Conservation (phyloP, 2,113 vertebrate genomes). For the Rhizomys pruinosus region DNA sequence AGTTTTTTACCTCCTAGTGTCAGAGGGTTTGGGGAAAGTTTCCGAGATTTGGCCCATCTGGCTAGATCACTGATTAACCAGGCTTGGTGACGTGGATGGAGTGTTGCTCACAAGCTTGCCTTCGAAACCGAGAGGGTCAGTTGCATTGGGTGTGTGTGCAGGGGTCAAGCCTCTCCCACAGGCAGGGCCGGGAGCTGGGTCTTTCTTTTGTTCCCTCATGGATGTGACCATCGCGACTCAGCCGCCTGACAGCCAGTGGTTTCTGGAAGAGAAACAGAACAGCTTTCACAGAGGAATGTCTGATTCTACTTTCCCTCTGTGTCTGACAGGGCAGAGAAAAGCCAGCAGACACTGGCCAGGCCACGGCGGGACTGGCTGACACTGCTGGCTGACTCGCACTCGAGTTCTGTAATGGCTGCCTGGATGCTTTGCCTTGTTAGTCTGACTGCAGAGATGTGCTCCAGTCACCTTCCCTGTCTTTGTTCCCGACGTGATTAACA, state of each 20-base stretch:
- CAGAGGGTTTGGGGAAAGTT: background rate
- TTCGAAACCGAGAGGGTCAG: background rate
- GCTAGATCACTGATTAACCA: background rate
- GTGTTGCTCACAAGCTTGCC: rapidly evolving
- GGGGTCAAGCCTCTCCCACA: background rate
- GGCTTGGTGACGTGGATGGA: rapidly evolving
- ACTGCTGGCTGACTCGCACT: background rate
- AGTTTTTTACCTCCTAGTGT: background rate
- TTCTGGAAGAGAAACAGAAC: slow-evolving; percentile 1
- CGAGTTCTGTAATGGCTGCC: background rate
- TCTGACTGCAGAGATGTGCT: background rate
- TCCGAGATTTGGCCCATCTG: background rate
- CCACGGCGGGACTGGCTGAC: background rate
- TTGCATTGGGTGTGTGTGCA: rapidly evolving
- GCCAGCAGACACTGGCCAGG: background rate
- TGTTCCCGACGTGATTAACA: background rate
- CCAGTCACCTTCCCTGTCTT: background rate
- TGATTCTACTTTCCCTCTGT: background rate
- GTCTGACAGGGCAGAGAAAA: background rate
- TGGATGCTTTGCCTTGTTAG: background rate
- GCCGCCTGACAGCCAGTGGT: background rate
- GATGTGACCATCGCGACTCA: rapidly evolving
- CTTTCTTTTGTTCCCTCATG: background rate
- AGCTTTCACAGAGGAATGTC: background rate
- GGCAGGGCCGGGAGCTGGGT: rapidly evolving